These are phyloP conservation scores for Prostheceraeus crozeri DNA, from an alignment of 2,888 invertebrate genomes.

Conservation along the genomic window DNA sequence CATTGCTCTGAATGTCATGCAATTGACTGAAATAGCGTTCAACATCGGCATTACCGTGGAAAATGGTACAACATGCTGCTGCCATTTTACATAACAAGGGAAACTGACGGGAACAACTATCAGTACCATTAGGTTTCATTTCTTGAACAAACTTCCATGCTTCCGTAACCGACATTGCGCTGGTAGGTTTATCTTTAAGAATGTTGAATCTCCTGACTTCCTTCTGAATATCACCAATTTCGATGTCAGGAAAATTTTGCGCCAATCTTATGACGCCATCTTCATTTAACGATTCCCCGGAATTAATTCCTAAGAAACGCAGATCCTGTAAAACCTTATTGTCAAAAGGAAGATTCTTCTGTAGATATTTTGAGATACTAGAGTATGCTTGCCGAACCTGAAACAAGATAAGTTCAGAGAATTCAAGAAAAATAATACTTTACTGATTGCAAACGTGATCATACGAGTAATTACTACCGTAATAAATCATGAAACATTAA, in stretches of 20 bases:
- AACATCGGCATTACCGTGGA: slow-evolving; percentile 17
- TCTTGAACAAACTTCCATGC: slow-evolving; percentile 11
- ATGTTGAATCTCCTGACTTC: slow-evolving; percentile 12
- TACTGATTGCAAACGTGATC: too few relatives aligned
- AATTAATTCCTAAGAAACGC: neutral
- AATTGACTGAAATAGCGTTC: slow-evolving; percentile 2
- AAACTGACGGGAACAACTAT: slow-evolving; percentile 5
- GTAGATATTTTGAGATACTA: slow-evolving; percentile 9
- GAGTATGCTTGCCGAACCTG: slow-evolving; percentile 8
- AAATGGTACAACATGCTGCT: slow-evolving; percentile 18
- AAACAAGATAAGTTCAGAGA: slow-evolving; percentile 14
- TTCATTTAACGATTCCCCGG: slow-evolving; percentile 10
- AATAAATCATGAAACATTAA: too few relatives aligned
- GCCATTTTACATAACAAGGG: slow-evolving; percentile 3
- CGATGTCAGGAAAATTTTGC: neutral
- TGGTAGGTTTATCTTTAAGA: neutral
- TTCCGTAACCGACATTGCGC: neutral
- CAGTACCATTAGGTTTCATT: too few relatives aligned
- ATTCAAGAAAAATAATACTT: too few relatives aligned
- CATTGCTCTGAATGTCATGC: slow-evolving; percentile 18
- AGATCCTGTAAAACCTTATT: neutral
- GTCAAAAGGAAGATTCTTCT: slow-evolving; percentile 1
- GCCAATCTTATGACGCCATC: neutral
- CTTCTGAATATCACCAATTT: neutral
- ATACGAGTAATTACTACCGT: too few relatives aligned